Percentiles rank a stretch among this genome's conserved stretches.
Evolutionary conservation across 2,797 vertebrate species (phyloP).

Genomic region (Sebastes vulpes): DNA sequence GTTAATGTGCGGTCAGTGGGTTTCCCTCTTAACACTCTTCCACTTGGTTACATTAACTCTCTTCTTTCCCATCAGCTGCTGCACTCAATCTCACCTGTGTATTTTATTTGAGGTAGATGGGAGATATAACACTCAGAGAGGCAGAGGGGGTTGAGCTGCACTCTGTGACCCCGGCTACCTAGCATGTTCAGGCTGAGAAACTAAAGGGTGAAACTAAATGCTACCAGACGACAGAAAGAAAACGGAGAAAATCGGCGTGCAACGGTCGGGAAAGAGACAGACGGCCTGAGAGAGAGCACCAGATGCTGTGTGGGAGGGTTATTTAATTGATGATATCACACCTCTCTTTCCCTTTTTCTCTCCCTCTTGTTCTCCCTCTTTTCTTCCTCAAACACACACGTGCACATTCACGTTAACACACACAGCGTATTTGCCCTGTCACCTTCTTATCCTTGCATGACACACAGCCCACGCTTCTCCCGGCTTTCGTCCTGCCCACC

Average conservation of each 20-base stretch:
- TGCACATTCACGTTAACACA: not conserved
- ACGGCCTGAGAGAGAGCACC: constrained; percentile 73
- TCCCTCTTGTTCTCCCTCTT: constrained; percentile 56
- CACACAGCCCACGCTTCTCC: constrained; percentile 23
- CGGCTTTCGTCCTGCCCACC: constrained; percentile 24
- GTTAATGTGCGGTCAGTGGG: constrained; percentile 86
- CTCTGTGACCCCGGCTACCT: not conserved
- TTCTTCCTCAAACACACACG: constrained; percentile 41
- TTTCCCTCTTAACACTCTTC: constrained; percentile 67
- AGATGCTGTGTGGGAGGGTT: constrained; percentile 84
- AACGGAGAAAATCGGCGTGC: constrained; percentile 34
- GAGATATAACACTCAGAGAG: not conserved
- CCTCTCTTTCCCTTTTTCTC: constrained; percentile 66
- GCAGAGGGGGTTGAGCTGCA: not conserved
- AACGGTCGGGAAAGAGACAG: constrained; percentile 62
- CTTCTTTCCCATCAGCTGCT: constrained; percentile 3
- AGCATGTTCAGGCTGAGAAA: constrained; percentile 6
- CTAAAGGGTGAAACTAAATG: not conserved
- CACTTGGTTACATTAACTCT: constrained; percentile 12
- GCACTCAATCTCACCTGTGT: constrained; percentile 13
- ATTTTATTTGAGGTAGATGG: not conserved
- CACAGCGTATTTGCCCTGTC: constrained; percentile 68
- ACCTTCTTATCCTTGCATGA: constrained; percentile 62
- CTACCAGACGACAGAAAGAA: constrained; percentile 34
- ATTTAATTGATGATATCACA: constrained; percentile 85